Evolutionary conservation across 1,140 invertebrate species (phyloP), one percentile per base, ranked within the genome.

Genomic region (Trachymyrmex septentrionalis): DNA sequence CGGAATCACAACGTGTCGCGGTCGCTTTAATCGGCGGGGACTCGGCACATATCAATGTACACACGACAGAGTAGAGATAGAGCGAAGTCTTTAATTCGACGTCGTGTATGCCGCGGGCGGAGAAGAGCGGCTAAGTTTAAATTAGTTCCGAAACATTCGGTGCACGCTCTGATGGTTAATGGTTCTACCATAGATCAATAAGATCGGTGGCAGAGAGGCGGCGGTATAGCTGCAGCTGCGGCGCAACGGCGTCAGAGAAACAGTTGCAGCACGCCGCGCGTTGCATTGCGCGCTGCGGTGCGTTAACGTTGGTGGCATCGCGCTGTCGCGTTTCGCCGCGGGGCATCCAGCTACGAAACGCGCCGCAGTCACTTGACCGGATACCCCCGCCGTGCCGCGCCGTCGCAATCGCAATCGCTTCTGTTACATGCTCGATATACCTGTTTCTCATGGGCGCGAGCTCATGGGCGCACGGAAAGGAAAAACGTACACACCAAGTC

Each of bases 61-160:
- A 27, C 72, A 10, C 53, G 63, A 53, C 44, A 9, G 75, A 63
- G 24, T 48, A 48, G n/a, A 59, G 21, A 21, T 91, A 85, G 86
- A 30, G 27, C 76, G 72, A 72, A 88, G 80, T 86, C 88, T 91
- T 93, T 91, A 90, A 92, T 91, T 92, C 78, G 88, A 88, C 86
- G 89, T 90, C 91, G 90, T 57, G 59, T 75, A 57, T 64, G 66
- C 63, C 71, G 69, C 27, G 27, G 44, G 67, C 75, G 77, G 38
- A 76, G 91, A 89, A 89, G 89, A 89, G 89, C 87, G 87, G 86
- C 89, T 87, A 93, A 93, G 91, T 94, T 93, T 93, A 94, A 94
- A 94, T 94, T 94, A 94, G 92, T 94, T 94, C 90, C 90, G 91
- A 92, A 94, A 93, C 93, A 92, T 93, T 94, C 91, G 92, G 90